Evolutionary conservation across 1,140 invertebrate species (phyloP).

Genomic region (Drosophila tani): DNA sequence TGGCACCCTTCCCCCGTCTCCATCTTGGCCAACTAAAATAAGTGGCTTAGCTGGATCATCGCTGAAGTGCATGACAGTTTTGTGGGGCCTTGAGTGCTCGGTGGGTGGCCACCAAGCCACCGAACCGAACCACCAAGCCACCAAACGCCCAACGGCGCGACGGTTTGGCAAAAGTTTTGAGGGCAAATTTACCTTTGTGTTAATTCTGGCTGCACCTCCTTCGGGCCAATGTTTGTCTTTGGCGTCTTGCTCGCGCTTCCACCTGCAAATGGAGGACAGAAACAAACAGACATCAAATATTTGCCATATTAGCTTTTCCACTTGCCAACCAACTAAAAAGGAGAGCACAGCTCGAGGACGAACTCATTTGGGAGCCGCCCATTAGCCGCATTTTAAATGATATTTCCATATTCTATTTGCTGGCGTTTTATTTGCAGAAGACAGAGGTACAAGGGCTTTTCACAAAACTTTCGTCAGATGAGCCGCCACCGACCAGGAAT

Average conservation of each 20-base stretch:
- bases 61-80: conserved; percentile 63
- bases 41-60: conserved; percentile 67
- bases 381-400: conserved; percentile 38
- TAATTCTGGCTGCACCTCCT: conserved; percentile 48
- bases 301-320: conserved; percentile 47
- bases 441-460: conserved; percentile 9
- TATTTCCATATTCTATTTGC: conserved; percentile 59
- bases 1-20: not conserved
- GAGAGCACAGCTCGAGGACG: not conserved
- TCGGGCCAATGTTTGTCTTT: not conserved
- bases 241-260: not conserved
- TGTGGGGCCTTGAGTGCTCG: conserved; percentile 39
- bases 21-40: conserved; percentile 49
- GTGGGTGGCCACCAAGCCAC: not conserved
- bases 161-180: conserved; percentile 32
- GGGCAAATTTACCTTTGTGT: conserved; percentile 47
- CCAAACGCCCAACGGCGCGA: not conserved
- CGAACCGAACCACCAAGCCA: not conserved
- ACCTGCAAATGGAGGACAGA: conserved; percentile 29
- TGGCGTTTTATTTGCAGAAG: conserved; percentile 10
- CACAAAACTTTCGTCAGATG: conserved; percentile 41
- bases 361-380: conserved; percentile 17
- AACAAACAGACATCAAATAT: conserved; percentile 43
- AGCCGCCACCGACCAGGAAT: conserved; percentile 25
- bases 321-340: conserved; percentile 5